Evolutionary conservation across 2,888 invertebrate genomes (phyloP).

Genomic region (Epistrophe grossulariae): DNA sequence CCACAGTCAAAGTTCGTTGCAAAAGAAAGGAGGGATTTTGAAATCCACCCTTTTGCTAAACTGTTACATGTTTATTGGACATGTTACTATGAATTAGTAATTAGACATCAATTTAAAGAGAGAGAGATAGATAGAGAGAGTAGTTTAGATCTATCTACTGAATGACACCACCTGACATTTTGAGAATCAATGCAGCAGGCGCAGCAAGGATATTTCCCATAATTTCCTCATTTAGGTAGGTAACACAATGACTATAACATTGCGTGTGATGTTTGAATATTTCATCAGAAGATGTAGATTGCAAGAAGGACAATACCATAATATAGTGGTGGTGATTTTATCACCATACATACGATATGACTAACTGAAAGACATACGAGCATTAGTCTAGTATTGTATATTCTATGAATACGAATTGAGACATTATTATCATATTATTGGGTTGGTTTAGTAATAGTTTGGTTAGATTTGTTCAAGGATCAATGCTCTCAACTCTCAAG

Average conservation of each 20-base stretch:
- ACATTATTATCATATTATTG: constrained; percentile 36
- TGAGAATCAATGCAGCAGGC: constrained; percentile 52
- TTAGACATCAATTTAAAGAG: constrained; percentile 43
- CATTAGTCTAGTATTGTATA: neutral
- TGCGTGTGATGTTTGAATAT: constrained; percentile 68
- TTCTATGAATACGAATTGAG: constrained; percentile 36
- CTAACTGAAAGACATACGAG: neutral
- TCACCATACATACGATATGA: neutral
- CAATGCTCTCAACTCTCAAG: no score
- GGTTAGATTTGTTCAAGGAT: neutral
- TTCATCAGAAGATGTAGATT: constrained; percentile 54
- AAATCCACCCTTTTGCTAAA: constrained; percentile 17
- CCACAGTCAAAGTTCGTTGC: neutral
- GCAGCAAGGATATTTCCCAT: constrained; percentile 58
- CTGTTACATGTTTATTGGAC: constrained; percentile 50
- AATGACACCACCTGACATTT: constrained; percentile 35
- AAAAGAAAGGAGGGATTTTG: neutral
- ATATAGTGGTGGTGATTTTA: constrained; percentile 24
- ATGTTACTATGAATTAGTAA: constrained; percentile 68
- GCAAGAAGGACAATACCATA: constrained; percentile 28
- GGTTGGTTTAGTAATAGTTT: neutral
- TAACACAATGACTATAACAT: constrained; percentile 30
- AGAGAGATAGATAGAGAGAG: neutral
- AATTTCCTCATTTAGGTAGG: constrained; percentile 33
- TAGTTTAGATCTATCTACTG: constrained; percentile 31